Conservation (phyloP, 2,113 vertebrate species). For the Mastomys coucha region DNA sequence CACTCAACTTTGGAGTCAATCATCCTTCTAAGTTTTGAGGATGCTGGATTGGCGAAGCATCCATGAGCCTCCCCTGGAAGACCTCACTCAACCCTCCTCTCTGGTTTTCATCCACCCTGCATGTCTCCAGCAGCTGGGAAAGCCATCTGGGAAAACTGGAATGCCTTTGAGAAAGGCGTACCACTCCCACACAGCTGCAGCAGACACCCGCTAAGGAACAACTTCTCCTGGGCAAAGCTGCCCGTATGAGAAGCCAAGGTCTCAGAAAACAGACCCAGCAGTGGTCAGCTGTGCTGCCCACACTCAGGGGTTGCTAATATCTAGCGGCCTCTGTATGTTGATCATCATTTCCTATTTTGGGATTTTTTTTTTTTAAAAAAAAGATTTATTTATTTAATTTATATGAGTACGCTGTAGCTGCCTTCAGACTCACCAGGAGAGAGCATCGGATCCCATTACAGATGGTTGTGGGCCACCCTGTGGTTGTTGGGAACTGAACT, state of each 20-base stretch:
- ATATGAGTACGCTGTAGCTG: too few species aligned
- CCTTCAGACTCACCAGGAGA: too few species aligned
- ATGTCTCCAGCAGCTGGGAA: background rate
- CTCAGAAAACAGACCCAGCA: background rate
- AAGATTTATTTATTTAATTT: too few species aligned
- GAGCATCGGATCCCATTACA: too few species aligned
- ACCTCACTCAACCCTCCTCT: background rate
- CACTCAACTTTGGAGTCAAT: background rate
- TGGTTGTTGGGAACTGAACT: too few species aligned
- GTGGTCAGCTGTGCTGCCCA: background rate
- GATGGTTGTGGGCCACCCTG: too few species aligned
- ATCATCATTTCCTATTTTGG: background rate
- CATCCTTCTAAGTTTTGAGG: background rate
- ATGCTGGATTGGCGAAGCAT: background rate
- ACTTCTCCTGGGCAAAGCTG: background rate
- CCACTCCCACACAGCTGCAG: background rate
- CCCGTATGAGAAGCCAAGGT: background rate
- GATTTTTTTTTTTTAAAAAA: background rate
- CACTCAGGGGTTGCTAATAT: background rate
- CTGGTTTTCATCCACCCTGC: too few species aligned
- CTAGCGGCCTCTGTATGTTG: background rate
- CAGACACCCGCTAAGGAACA: background rate
- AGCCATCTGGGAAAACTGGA: background rate
- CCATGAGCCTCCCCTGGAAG: background rate
- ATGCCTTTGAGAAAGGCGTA: background rate